Base-by-base conservation (phyloP, 2,113 vertebrate genomes). In the Polypterus senegalus region DNA sequence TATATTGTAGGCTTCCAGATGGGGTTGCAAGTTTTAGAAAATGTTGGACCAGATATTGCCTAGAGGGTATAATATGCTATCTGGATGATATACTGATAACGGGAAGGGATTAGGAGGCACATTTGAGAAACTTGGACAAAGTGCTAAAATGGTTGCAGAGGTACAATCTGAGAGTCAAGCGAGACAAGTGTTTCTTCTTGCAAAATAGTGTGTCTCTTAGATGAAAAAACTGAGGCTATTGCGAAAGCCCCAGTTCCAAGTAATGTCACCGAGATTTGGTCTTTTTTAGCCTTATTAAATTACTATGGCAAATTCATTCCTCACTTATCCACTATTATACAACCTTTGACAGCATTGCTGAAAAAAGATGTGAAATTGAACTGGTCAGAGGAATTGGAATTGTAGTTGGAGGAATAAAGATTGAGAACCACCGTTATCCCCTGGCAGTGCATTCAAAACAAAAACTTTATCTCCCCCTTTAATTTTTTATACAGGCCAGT, bases 1-100 rank as follows among this genome's bases (percentile, higher is more conserved):
- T 27, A n/a, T 56, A 49, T 51, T 56, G 68, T 67, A 11, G 68
- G 51, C 0, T 76, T 68, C 76, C 75, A 73, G 79, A 75, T 72
- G 77, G 76, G 0, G 0, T 3, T 61, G 66, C 66, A 56, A 70
- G 54, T 67, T 59, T 71, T 67, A 60, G 48, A 58, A 53, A 64
- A 67, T 77, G 67, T 79, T 76, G 71, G 70, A 80, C 74, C 51
- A 4, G 3, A 57, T 72, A 65, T 61, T 77, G 70, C 49, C 11
- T 72, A 70, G 71, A 68, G 59, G 61, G 61, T 66, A 67, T 64
- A 67, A 71, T 79, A 65, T 69, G 67, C 73, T 73, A 73, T 62
- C 63, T 64, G 58, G 57, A 68, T 63, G 61, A 66, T 47, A 60
- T 62, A 49, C 58, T 48, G 51, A 48, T 66, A 45, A 64, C 53